Evolutionary conservation across 2,113 vertebrate species (phyloP).

Genomic region (Bubalus kerabau): DNA sequence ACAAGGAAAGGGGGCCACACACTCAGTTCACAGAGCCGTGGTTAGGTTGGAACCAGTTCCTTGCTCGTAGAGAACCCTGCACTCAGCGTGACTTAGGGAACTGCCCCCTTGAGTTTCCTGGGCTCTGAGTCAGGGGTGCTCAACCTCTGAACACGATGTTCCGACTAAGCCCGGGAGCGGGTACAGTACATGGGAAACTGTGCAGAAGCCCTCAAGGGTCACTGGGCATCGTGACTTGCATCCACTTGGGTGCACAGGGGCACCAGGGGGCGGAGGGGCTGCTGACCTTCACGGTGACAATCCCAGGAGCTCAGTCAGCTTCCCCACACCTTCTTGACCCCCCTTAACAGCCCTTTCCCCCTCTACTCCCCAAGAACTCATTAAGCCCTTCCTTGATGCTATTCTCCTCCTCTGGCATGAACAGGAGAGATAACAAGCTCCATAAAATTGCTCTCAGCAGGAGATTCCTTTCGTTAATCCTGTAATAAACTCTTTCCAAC

Average conservation of each 20-base stretch:
- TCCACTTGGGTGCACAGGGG: accelerated
- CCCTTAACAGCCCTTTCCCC: not conserved
- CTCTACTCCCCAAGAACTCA: not conserved
- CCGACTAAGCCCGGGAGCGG: not conserved
- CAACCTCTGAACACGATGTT: not conserved
- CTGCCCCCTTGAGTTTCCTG: not conserved
- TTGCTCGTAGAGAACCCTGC: not conserved
- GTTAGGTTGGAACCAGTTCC: not conserved
- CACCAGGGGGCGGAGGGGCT: not conserved
- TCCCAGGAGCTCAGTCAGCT: not conserved
- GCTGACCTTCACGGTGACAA: accelerated
- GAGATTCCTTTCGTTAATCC: not conserved
- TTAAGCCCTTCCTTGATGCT: not conserved
- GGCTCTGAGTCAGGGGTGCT: not conserved
- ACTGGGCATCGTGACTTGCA: not conserved
- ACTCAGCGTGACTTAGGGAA: not conserved
- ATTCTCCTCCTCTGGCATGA: not conserved
- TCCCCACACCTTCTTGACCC: not conserved
- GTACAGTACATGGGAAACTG: accelerated
- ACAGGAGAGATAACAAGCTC: not conserved
- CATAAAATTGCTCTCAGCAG: constrained; percentile 6
- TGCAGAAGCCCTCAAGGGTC: not conserved
- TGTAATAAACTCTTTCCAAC: constrained; percentile 24
- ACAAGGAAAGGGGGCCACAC: no score
- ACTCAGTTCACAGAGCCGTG: not conserved